Base-by-base conservation (phyloP, 2,113 vertebrate species). In the Campylorhamphus procurvoides region DNA sequence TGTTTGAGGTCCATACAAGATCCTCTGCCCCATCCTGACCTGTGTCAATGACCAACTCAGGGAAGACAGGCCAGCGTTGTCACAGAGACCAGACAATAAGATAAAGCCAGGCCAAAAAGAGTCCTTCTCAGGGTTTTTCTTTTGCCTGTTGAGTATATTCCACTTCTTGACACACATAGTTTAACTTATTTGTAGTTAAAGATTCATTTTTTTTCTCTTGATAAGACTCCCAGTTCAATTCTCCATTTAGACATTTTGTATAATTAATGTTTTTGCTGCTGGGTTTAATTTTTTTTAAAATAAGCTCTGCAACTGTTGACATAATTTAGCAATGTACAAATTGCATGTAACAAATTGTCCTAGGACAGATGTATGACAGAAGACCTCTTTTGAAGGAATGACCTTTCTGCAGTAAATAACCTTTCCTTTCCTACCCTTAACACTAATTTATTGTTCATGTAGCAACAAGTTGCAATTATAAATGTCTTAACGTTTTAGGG, bases 251-350 rank as follows among this genome's bases (percentile, higher is more conserved):
- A 67, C 50, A 71, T 91, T 89, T 92, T 91, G 35, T 92, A 86
- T 96, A 96, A 96, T 97, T 96, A 93, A 94, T 89, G 56, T 39
- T 92, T 95, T 89, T 86, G 37, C 94, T 84, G 39, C 59, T 68
- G 71, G 58, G 39, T 72, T 78, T 64, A 55, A 62, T 77, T 85
- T 93, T 78, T 50, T 59, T 58, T n/a, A 9, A n/a, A 86, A 94
- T 42, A 96, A 91, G 52, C 49, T 76, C 35, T 67, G 35, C 47
- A 82, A 86, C 52, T 47, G 27, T 84, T 94, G 82, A 72, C 44
- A 93, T 90, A 95, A 71, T 84, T 52, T 37, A 89, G 42, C 31
- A 60, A 63, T 15, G 31, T 46, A 53, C 23, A 69, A 83, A 68
- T 56, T 81, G 19, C 33, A 49, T 33, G 24, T 59, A 87, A 74